Evolutionary conservation across 2,113 vertebrate species (phyloP).

Genomic region (Catharus fuscescens): DNA sequence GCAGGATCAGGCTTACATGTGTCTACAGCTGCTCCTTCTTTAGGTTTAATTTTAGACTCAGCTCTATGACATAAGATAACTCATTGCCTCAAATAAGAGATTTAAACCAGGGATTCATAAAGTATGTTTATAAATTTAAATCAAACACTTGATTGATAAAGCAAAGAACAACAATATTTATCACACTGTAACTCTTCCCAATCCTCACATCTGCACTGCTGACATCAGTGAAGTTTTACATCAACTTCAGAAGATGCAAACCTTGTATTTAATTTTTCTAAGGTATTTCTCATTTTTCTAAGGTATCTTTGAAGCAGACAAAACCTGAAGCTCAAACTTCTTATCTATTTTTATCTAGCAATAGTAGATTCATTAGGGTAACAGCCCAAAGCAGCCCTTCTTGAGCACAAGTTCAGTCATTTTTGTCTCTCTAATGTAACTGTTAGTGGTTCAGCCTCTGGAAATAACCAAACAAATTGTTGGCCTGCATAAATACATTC

Average conservation of each 20-base stretch:
- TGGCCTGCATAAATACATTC: slow-evolving; percentile 1
- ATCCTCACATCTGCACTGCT: not conserved
- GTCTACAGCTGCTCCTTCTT: not conserved
- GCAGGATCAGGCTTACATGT: not conserved
- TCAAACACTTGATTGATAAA: not conserved
- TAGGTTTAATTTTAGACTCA: not conserved
- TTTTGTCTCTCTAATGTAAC: not conserved
- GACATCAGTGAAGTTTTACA: not conserved
- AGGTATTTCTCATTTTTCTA: not conserved
- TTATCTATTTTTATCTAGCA: not conserved
- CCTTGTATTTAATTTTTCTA: not conserved
- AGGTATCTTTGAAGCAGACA: not conserved
- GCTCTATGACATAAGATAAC: not conserved
- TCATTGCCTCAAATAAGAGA: not conserved
- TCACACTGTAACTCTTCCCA: not conserved
- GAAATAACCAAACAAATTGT: slow-evolving; percentile 20
- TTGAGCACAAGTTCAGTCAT: not conserved
- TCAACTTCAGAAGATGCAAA: not conserved
- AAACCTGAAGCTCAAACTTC: not conserved
- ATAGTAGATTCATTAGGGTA: not conserved
- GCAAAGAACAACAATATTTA: not conserved
- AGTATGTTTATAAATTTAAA: not conserved
- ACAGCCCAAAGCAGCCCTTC: not conserved
- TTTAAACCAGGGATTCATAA: not conserved
- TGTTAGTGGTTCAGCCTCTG: not conserved